These are phyloP conservation scores for Athetis lepigone DNA, from an alignment of 2,888 invertebrate genomes.

Conservation along the genomic window DNA sequence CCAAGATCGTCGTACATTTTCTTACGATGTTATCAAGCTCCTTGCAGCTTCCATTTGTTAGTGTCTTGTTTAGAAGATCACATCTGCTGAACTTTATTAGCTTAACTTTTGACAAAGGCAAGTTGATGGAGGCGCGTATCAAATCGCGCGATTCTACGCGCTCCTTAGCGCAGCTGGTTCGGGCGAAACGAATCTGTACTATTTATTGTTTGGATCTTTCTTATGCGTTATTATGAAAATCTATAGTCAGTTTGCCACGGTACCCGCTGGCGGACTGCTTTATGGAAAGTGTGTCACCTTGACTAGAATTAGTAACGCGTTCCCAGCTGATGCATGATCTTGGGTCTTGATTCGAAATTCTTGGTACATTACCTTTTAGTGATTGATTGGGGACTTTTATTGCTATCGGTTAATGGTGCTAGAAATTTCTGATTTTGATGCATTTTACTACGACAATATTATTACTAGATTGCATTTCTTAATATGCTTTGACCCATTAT, in stretches of 20 bases:
- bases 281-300: conserved; percentile 87
- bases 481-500: background rate
- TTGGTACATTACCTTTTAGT: conserved; percentile 63
- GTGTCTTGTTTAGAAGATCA: conserved; percentile 89
- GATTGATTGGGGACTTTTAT: conserved; percentile 65
- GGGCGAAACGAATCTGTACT: conserved; percentile 86
- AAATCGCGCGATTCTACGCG: conserved; percentile 86
- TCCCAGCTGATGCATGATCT: conserved; percentile 76
- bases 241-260: conserved; percentile 80
- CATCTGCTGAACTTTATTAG: conserved; percentile 90
- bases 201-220: conserved; percentile 88
- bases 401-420: conserved; percentile 20
- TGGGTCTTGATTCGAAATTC: conserved; percentile 68
- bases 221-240: conserved; percentile 88
- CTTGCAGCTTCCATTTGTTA: conserved; percentile 84
- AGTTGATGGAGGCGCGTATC: conserved; percentile 89
- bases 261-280: conserved; percentile 72
- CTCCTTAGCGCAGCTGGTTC: conserved; percentile 89
- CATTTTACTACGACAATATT: background rate
- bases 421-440: background rate
- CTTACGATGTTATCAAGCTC: conserved; percentile 75
- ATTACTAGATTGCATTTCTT: background rate
- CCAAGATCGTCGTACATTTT: conserved; percentile 74
- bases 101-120: conserved; percentile 86
- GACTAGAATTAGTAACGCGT: conserved; percentile 85